These are phyloP conservation scores for Dryadula phaetusa DNA, from an alignment of 2,888 invertebrate genomes.

Conservation along the genomic window DNA sequence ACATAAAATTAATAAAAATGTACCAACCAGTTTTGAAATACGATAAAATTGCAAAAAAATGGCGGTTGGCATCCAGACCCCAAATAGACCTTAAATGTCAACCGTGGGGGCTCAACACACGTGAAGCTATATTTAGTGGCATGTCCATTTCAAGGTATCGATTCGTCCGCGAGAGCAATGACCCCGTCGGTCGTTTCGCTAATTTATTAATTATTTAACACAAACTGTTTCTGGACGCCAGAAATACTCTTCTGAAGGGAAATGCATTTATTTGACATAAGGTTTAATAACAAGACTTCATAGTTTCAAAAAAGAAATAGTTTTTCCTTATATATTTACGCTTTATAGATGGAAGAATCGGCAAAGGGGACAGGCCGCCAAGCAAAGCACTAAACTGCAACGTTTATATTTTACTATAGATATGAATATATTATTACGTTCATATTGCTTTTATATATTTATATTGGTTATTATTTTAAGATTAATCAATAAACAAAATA, in stretches of 20 bases:
- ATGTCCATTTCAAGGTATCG: slow-evolving; percentile 82
- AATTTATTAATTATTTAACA: slow-evolving; percentile 82
- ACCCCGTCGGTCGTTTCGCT: slow-evolving; percentile 76
- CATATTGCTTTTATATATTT: not conserved
- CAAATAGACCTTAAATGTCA: slow-evolving; percentile 44
- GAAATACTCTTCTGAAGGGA: not conserved
- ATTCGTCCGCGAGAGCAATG: slow-evolving; percentile 78
- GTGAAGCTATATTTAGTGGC: slow-evolving; percentile 70
- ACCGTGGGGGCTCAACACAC: slow-evolving; percentile 47
- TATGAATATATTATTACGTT: too few species aligned
- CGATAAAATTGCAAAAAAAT: slow-evolving; percentile 28
- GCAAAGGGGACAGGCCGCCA: not conserved
- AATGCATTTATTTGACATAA: not conserved
- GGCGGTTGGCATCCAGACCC: slow-evolving; percentile 25
- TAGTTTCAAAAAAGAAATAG: too few species aligned
- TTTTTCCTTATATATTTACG: not conserved
- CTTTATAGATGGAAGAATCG: not conserved
- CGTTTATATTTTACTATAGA: too few species aligned
- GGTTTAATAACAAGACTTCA: not conserved
- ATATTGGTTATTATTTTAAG: not conserved
- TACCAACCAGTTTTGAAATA: slow-evolving; percentile 20
- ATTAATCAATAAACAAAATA: not conserved
- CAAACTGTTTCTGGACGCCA: slow-evolving; percentile 53
- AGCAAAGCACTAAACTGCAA: too few species aligned
- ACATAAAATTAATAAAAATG: slow-evolving; percentile 18